These are phyloP conservation scores for Cydia splendana DNA, from an alignment of 1,140 invertebrate species.

Conservation along the genomic window DNA sequence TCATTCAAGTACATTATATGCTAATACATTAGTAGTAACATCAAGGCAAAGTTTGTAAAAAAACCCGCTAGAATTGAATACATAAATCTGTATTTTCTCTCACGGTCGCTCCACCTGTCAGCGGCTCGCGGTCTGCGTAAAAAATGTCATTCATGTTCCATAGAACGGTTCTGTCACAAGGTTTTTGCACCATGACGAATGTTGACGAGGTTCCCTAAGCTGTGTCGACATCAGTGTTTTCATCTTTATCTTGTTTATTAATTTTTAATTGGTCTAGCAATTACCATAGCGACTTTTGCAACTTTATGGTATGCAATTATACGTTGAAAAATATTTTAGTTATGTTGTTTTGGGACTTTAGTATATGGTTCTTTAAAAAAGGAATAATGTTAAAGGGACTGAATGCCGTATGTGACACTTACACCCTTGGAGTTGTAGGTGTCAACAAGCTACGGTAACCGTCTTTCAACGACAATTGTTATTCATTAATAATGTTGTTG, in stretches of 20 bases:
- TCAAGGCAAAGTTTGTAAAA: neutral
- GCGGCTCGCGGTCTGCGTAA: neutral
- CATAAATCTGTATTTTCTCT: slow-evolving; percentile 5
- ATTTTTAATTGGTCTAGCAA: neutral
- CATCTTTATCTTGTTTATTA: neutral
- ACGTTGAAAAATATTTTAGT: neutral
- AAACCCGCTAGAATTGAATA: neutral
- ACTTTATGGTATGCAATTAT: neutral
- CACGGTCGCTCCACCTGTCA: neutral
- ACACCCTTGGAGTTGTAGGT: neutral
- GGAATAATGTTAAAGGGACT: too few species aligned
- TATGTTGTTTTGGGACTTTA: neutral
- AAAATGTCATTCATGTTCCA: slow-evolving; percentile 24
- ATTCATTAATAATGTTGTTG: too few species aligned
- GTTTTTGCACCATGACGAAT: slow-evolving; percentile 24
- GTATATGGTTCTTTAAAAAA: neutral
- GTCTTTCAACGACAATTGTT: too few species aligned
- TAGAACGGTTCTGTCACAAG: slow-evolving; percentile 14
- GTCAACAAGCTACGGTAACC: neutral
- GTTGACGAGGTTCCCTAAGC: neutral
- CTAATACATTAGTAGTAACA: neutral
- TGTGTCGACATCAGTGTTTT: neutral
- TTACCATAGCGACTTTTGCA: neutral
- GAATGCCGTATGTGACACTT: too few species aligned
- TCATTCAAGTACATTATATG: neutral